Conservation (phyloP, 2,113 vertebrate genomes). For the Carassius gibelio region DNA sequence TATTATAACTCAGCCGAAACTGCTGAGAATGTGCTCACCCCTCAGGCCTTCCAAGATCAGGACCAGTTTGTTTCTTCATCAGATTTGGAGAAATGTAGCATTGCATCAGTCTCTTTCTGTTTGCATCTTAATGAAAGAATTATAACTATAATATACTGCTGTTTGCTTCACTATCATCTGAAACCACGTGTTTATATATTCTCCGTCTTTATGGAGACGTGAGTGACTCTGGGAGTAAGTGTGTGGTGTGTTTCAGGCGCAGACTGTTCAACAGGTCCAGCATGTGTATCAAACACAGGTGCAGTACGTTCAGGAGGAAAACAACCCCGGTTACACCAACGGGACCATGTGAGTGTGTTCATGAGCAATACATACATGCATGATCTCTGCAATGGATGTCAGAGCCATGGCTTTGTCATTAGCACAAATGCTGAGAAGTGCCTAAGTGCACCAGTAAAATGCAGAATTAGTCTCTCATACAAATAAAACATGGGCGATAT, state of each 20-base stretch:
- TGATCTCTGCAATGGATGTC: neutral
- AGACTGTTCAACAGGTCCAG: conserved; percentile 90
- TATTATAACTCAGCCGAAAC: neutral
- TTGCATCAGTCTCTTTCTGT: neutral
- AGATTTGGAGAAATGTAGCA: too few species aligned
- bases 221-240: neutral
- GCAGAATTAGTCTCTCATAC: too few species aligned
- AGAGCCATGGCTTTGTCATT: neutral
- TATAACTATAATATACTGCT: neutral
- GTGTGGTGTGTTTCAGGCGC: conserved; percentile 64
- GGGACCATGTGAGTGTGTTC: conserved; percentile 90
- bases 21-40: neutral
- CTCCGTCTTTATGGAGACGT: neutral
- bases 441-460: neutral
- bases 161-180: neutral
- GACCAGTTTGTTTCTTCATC: too few species aligned
- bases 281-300: conserved; percentile 66
- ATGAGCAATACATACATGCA: neutral
- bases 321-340: conserved; percentile 90
- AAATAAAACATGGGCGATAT: too few species aligned
- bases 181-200: neutral
- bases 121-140: neutral
- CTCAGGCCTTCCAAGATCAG: too few species aligned
- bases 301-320: conserved; percentile 93
- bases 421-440: neutral